phyloP scores from a whole-genome alignment of 1,140 invertebrate species.

The Caenorhabditis elegans region WBcel235 BX284606.5:14688501-14689000 shows the following conservation, averaged over 20 bases:
- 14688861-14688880: constrained; percentile 29
- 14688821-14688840: constrained; percentile 25
- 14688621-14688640: too few species aligned
- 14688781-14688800: constrained; percentile 14
- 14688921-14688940: constrained; percentile 25
- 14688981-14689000: too few species aligned
- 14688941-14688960: not conserved
- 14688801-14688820: not conserved
- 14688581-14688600: too few species aligned
- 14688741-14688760: constrained; percentile 3
- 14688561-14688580: too few species aligned
- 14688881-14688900: constrained; percentile 25
- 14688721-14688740: constrained; percentile 24
- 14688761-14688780: constrained; percentile 8
- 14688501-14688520: too few species aligned
- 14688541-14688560: too few species aligned
- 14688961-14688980: too few species aligned
- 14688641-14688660: not conserved
- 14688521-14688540: too few species aligned
- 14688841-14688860: constrained; percentile 17
- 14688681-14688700: constrained; percentile 24
- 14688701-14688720: not conserved
- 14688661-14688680: not conserved
- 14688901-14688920: constrained; percentile 30
- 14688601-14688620: too few species aligned